phyloP scores from a whole-genome alignment of 2,888 invertebrate genomes.

The Dolichomitus sp. region DNA sequence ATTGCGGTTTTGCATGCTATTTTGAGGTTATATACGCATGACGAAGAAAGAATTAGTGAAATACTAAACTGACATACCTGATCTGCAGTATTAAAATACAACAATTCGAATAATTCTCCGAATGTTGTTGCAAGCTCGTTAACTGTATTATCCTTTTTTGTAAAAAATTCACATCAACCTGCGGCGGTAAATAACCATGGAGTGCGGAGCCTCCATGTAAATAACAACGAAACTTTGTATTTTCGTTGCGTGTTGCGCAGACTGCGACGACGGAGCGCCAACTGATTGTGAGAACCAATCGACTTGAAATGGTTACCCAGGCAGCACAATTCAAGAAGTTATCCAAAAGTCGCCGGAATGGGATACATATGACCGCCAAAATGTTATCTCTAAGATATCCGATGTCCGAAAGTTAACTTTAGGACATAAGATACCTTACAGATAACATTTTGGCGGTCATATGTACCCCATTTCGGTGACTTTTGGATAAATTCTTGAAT shows the following conservation, averaged over 20 bases:
- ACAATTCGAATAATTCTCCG: neutral
- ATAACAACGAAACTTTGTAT: neutral
- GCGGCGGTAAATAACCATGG: no score
- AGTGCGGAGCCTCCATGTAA: neutral
- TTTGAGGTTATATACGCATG: neutral
- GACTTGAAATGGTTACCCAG: neutral
- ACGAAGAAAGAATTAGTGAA: no score
- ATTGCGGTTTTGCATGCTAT: neutral
- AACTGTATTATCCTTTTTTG: neutral
- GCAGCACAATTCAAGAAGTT: no score
- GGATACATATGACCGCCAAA: no score
- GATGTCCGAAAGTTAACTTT: no score
- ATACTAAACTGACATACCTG: neutral
- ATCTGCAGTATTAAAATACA: neutral
- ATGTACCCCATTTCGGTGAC: no score
- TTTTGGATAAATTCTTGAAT: no score
- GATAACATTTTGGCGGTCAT: no score
- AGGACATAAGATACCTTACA: no score
- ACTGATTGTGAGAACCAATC: neutral
- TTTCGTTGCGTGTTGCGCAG: neutral
- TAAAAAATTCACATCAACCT: neutral
- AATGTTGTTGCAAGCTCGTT: neutral
- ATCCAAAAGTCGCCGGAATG: no score
- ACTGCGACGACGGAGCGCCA: neutral
- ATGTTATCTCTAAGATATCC: no score